Base-by-base conservation (phyloP, 2,888 invertebrate species). In the Merodon equestris region DNA sequence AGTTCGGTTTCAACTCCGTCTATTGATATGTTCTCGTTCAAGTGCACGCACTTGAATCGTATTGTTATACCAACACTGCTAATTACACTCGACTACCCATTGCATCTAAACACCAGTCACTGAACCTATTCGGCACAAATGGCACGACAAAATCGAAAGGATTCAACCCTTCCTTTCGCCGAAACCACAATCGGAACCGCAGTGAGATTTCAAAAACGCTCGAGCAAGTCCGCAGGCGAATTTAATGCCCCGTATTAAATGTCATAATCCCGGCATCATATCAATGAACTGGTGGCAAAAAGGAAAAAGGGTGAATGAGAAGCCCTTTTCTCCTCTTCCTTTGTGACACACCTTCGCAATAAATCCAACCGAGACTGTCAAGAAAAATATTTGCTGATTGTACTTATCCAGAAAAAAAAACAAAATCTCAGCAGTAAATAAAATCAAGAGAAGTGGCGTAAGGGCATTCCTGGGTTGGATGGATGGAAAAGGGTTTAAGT, bases 211-310 rank as follows among this genome's bases (percentile, higher is more conserved):
- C n/a, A n/a, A 36, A 10, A 48, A 68, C 42, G 42, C 77, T 77
- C n/a, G n/a, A n/a, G 72, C 57, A 57, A 63, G 40, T 68, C 42
- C 63, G 17, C 51, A 40, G 57, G 57, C 63, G 42, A 77, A 57
- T 45, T 63, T 47, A 57, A 77, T 68, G 73, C 67, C 18, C 67
- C 57, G 73, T 63, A 73, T 77, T 73, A 72, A 77, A 77, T 77
- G 73, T 77, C 77, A 77, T 77, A 77, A 77, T 77, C 72, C 73
- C n/a, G 53, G 50, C 53, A 51, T 70, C 70, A 58, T 64, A 70
- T 64, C 71, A 71, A 53, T 40, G 71, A 19, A 13, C 42, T 44
- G 34, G 13, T 17, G 38, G 60, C 38, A 47, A 3, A 27, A 27
- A 27, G 3, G 7, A 27, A 27, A 27, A 72, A 47, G 73, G 77